These are phyloP conservation scores for Rhizoglyphus robini DNA, from an alignment of 1,140 invertebrate genomes.

Conservation along the genomic window DNA sequence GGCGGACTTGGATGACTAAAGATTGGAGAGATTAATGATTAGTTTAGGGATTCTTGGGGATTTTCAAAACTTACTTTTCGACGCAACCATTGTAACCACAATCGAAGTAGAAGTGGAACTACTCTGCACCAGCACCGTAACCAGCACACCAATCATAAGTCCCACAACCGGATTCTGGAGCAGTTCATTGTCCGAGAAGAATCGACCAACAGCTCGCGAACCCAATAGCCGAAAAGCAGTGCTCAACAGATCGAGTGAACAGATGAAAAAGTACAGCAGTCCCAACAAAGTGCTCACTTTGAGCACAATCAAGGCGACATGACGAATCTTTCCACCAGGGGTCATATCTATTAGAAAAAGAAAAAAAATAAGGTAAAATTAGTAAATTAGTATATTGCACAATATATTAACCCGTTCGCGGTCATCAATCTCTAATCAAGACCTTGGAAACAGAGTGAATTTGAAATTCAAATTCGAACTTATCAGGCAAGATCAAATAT, in stretches of 20 bases:
- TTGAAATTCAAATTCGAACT: no score
- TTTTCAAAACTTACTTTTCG: slow-evolving; percentile 30
- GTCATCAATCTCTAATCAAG: no score
- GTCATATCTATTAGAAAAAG: no score
- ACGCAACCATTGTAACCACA: slow-evolving; percentile 46
- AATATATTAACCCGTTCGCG: no score
- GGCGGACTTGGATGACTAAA: slow-evolving; percentile 38
- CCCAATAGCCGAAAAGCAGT: slow-evolving; percentile 44
- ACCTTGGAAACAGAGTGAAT: no score
- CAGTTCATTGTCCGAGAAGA: slow-evolving; percentile 38
- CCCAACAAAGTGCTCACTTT: slow-evolving; percentile 33
- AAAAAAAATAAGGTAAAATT: no score
- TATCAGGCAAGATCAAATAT: no score
- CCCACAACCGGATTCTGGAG: slow-evolving; percentile 42
- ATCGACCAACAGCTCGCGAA: slow-evolving; percentile 36
- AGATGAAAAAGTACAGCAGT: slow-evolving; percentile 45
- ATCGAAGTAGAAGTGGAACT: slow-evolving; percentile 48
- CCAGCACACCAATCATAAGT: slow-evolving; percentile 46
- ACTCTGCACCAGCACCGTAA: slow-evolving; percentile 47
- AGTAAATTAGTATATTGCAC: no score
- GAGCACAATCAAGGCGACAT: slow-evolving; percentile 23
- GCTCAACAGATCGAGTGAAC: slow-evolving; percentile 44
- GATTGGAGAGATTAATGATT: slow-evolving; percentile 16
- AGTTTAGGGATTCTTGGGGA: no score
- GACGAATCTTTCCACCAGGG: no score